These are phyloP conservation scores for Cyprinus carpio DNA, from an alignment of 2,113 vertebrate species.

Conservation along the genomic window DNA sequence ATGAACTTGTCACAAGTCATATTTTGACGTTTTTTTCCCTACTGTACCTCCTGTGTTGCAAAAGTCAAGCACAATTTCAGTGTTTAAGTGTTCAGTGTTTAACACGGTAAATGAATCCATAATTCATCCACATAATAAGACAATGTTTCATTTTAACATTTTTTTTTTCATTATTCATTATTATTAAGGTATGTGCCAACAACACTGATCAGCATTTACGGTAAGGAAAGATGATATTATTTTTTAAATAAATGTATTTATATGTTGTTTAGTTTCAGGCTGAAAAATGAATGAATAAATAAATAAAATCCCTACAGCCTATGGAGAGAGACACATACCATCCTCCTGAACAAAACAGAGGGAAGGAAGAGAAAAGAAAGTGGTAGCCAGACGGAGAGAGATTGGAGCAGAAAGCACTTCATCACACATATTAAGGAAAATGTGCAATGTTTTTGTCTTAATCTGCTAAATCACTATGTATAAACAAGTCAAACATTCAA, in stretches of 20 bases:
- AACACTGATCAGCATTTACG: too few relatives aligned
- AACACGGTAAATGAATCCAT: too few relatives aligned
- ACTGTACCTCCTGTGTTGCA: too few relatives aligned
- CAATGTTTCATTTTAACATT: too few relatives aligned
- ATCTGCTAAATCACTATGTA: conserved; percentile 24
- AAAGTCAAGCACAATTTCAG: too few relatives aligned
- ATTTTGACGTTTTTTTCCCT: not conserved
- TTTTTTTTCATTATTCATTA: too few relatives aligned
- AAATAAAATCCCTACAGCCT: not conserved
- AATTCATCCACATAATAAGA: too few relatives aligned
- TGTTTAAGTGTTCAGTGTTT: too few relatives aligned
- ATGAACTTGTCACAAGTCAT: not conserved
- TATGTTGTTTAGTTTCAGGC: too few relatives aligned
- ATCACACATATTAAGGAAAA: conserved; percentile 34
- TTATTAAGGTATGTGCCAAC: too few relatives aligned
- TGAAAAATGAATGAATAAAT: not conserved
- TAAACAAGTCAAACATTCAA: conserved; percentile 38
- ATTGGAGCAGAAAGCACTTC: conserved; percentile 39
- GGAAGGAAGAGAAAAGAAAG: conserved; percentile 36
- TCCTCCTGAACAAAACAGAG: conserved; percentile 14
- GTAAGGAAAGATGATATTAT: too few relatives aligned
- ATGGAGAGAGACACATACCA: not conserved
- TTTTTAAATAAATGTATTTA: too few relatives aligned
- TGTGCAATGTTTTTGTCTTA: not conserved
- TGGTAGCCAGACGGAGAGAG: conserved; percentile 31